Conservation (phyloP, 2,888 invertebrate species). For the Vannuccia rotundouncinata region DNA sequence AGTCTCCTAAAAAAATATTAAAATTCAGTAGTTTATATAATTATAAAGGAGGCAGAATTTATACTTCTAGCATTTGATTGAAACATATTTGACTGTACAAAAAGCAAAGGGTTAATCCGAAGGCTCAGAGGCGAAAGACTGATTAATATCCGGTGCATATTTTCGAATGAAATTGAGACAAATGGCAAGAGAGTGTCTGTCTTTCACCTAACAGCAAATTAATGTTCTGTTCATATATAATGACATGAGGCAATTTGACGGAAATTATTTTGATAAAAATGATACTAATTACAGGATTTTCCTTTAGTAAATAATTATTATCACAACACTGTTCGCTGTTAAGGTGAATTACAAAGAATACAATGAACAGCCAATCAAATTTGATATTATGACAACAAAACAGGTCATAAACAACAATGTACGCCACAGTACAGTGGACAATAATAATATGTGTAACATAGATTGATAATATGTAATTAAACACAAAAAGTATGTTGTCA, state of each 20-base stretch:
- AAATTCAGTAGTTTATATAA: no score
- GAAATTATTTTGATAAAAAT: no score
- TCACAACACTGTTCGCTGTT: no score
- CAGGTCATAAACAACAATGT: background rate
- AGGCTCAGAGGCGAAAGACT: slow-evolving; percentile 23
- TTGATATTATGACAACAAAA: background rate
- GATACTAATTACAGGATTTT: no score
- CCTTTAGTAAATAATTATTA: no score
- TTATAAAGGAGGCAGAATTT: slow-evolving; percentile 10
- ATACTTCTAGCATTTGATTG: slow-evolving; percentile 20
- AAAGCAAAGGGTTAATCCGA: background rate
- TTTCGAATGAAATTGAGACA: slow-evolving; percentile 20
- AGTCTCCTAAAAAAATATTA: no score
- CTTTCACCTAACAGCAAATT: background rate
- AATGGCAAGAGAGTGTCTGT: slow-evolving; percentile 18
- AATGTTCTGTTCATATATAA: no score
- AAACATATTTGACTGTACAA: background rate
- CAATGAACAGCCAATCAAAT: slow-evolving; percentile 4
- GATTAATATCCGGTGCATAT: slow-evolving; percentile 18
- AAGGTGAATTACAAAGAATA: background rate
- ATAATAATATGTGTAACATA: background rate
- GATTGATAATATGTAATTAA: background rate
- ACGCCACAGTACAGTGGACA: background rate
- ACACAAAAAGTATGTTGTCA: background rate
- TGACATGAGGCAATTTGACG: no score